phyloP scores from a whole-genome alignment of 2,113 vertebrate genomes.

The Aptenodytes forsteri region DNA sequence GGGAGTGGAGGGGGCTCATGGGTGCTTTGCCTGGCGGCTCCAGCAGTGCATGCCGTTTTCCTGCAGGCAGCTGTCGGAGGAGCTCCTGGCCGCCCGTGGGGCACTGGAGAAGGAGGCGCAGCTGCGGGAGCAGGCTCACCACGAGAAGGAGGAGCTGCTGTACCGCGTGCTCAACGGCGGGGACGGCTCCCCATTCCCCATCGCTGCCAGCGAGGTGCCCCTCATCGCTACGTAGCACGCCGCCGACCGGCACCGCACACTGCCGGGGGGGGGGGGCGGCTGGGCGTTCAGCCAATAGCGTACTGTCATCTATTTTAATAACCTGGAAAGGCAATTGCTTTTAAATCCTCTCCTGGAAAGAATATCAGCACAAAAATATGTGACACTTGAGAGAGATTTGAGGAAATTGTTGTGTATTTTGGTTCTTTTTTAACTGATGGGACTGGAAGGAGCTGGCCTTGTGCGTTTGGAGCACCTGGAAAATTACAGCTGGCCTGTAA shows the following conservation, averaged over 20 bases:
- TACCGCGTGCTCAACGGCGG: slow-evolving; percentile 81
- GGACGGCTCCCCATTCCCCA: slow-evolving; percentile 69
- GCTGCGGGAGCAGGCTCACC: slow-evolving; percentile 74
- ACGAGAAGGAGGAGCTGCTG: slow-evolving; percentile 90
- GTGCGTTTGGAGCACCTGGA: background rate
- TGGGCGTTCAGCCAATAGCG: background rate
- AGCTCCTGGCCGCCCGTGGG: slow-evolving; percentile 79
- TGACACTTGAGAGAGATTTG: background rate
- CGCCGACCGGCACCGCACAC: rapidly evolving
- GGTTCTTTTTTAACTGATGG: background rate
- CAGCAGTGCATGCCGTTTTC: rapidly evolving
- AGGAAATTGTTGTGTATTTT: background rate
- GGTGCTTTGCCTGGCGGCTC: rapidly evolving
- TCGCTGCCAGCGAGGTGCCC: slow-evolving; percentile 51
- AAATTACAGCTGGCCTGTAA: background rate
- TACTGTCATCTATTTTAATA: background rate
- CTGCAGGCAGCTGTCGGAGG: slow-evolving; percentile 84
- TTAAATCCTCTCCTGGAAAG: slow-evolving; percentile 32
- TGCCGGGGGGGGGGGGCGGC: background rate
- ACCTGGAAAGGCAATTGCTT: slow-evolving; percentile 11
- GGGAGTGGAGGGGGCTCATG: rapidly evolving
- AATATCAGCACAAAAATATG: background rate
- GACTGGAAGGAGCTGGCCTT: background rate
- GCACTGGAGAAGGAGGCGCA: slow-evolving; percentile 82
- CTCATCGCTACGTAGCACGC: slow-evolving; percentile 65